Evolutionary conservation across 2,888 invertebrate genomes (phyloP).

Genomic region (Caenorhabditis afra): DNA sequence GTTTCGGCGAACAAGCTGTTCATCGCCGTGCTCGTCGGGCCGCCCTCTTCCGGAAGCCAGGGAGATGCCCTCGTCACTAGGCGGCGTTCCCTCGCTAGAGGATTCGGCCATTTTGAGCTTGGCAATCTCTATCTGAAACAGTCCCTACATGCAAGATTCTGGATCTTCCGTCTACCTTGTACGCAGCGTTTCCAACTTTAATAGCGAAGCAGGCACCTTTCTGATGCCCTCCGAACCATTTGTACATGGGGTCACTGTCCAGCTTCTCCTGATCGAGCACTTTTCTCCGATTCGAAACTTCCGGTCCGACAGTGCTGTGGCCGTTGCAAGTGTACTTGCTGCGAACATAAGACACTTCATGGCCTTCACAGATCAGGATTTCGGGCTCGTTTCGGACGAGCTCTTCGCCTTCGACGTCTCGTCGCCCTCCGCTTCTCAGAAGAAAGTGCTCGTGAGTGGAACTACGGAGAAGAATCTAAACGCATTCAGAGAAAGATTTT

Average conservation of each 20-base stretch:
- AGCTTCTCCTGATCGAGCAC: slow-evolving; percentile 4
- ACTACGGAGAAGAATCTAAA: slow-evolving; percentile 8
- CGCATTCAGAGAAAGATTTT: not conserved
- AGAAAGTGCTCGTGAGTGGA: not conserved
- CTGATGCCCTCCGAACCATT: slow-evolving; percentile 6
- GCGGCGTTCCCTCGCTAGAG: not conserved
- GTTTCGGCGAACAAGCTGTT: not conserved
- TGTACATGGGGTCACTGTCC: slow-evolving; percentile 6
- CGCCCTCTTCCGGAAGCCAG: too few species aligned
- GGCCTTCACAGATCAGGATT: too few species aligned
- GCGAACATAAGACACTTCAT: slow-evolving; percentile 2
- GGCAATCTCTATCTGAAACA: too few species aligned
- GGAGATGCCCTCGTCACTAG: too few species aligned
- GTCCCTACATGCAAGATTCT: not conserved
- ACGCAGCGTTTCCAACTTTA: not conserved
- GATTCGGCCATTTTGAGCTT: not conserved
- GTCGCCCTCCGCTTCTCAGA: too few species aligned
- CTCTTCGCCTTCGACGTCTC: too few species aligned
- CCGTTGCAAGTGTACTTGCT: too few species aligned
- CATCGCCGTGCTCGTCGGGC: too few species aligned
- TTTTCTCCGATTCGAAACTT: too few species aligned
- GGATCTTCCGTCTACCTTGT: not conserved
- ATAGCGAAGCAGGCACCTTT: slow-evolving; percentile 15
- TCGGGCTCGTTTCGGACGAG: too few species aligned
- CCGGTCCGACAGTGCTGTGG: too few species aligned